A percentile compares a stretch with the other conserved stretches of the same genome.
Evolutionary conservation across 35 echinoderm and acorn worm species (phyloP).

Genomic region (Eucidaris tribuloides): DNA sequence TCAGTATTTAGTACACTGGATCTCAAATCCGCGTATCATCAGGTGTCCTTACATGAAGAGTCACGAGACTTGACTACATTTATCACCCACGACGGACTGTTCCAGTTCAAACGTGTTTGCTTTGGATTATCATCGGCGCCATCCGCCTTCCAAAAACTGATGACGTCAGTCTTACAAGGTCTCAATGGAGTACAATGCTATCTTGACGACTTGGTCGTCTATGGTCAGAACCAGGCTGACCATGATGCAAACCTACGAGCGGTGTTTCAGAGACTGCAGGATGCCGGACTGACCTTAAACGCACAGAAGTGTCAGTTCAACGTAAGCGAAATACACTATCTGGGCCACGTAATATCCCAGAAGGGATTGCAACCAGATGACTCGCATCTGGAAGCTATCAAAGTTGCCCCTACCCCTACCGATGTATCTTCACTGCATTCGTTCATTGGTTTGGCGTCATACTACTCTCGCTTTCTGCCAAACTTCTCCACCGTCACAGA

Average conservation of each 20-base stretch:
- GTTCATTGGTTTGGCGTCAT: slow-evolving; percentile 33
- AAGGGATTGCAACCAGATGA: slow-evolving; percentile 39
- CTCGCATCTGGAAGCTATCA: slow-evolving; percentile 13
- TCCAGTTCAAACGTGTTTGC: slow-evolving; percentile 40
- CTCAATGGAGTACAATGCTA: slow-evolving; percentile 40
- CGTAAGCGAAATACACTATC: not conserved
- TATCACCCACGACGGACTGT: slow-evolving; percentile 42
- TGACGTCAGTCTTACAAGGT: slow-evolving; percentile 29
- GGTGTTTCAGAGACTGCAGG: slow-evolving; percentile 24
- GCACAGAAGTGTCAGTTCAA: slow-evolving; percentile 50
- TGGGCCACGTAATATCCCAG: slow-evolving; percentile 26
- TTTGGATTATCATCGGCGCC: slow-evolving; percentile 64
- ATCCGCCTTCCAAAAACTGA: slow-evolving; percentile 41
- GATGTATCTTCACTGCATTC: slow-evolving; percentile 24
- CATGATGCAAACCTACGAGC: slow-evolving; percentile 21
- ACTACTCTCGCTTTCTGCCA: slow-evolving; percentile 54
- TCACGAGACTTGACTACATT: slow-evolving; percentile 42
- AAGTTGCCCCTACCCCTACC: slow-evolving; percentile 13
- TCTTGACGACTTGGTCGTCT: slow-evolving; percentile 62
- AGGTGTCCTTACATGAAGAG: slow-evolving; percentile 35
- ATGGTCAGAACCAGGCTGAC: slow-evolving; percentile 41
- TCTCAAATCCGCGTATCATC: slow-evolving; percentile 55
- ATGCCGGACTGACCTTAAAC: slow-evolving; percentile 47
- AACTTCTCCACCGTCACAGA: slow-evolving; percentile 55
- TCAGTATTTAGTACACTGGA: slow-evolving; percentile 47